phyloP scores from a whole-genome alignment of 2,888 invertebrate species.

The Troglohyphantes excavatus region DNA sequence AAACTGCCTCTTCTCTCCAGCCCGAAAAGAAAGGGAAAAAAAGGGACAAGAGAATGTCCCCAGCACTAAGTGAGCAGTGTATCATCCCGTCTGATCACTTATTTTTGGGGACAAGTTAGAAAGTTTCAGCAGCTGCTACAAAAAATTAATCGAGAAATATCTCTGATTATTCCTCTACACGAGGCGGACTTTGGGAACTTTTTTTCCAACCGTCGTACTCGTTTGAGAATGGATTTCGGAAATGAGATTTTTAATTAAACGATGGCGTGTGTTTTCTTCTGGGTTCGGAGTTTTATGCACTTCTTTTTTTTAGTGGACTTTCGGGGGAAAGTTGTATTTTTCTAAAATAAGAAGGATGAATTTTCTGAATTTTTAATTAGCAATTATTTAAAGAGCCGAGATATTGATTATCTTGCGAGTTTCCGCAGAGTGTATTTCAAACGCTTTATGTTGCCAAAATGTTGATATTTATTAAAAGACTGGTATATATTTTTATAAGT shows the following conservation, averaged over 20 bases:
- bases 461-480: no score
- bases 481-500: no score
- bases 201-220: no score
- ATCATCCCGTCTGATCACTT: constrained; percentile 54
- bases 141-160: constrained; percentile 49
- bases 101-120: constrained; percentile 53
- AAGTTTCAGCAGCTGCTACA: constrained; percentile 57
- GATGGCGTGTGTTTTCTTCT: background rate
- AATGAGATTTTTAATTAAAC: constrained; percentile 1
- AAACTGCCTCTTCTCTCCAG: constrained; percentile 27
- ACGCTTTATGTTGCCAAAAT: no score
- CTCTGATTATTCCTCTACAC: constrained; percentile 43
- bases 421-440: no score
- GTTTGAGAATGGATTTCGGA: background rate
- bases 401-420: background rate
- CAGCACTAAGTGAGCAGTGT: constrained; percentile 53
- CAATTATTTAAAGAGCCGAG: background rate
- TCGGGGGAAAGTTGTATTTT: background rate
- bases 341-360: background rate
- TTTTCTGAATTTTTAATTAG: constrained; percentile 5
- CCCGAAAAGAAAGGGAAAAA: constrained; percentile 8
- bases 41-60: constrained; percentile 47
- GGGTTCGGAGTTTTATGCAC: no score
- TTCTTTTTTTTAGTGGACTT: no score
- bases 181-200: background rate